Evolutionary conservation across 2,888 invertebrate species (phyloP).

Genomic region (Athripsodes cinereus): DNA sequence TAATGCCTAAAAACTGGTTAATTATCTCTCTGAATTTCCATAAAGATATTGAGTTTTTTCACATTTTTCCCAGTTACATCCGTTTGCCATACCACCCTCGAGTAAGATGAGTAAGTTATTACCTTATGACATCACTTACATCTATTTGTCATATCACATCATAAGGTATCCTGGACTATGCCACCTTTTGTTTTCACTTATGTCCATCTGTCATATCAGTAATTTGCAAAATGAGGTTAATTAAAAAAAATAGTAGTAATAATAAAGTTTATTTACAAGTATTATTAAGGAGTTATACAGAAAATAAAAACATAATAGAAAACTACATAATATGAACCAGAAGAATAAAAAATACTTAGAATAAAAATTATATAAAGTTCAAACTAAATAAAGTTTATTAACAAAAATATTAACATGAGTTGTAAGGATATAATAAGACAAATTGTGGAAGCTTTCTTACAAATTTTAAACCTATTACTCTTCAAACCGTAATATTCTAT

Average conservation of each 20-base stretch:
- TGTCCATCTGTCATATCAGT: not conserved
- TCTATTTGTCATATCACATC: not conserved
- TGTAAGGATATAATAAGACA: not conserved
- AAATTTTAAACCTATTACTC: not conserved
- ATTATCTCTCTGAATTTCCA: not conserved
- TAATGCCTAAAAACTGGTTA: not conserved
- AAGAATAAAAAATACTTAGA: not conserved
- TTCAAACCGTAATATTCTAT: not conserved
- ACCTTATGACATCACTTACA: not conserved
- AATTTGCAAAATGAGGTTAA: not conserved
- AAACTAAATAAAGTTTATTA: not conserved
- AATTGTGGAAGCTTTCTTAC: not conserved
- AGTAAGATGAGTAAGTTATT: not conserved
- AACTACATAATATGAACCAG: not conserved
- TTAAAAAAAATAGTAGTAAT: not conserved
- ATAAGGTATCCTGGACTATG: not conserved
- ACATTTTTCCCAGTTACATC: not conserved
- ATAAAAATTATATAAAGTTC: not conserved
- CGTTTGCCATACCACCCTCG: not conserved
- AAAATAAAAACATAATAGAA: not conserved
- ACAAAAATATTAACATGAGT: too few relatives aligned
- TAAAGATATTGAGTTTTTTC: not conserved
- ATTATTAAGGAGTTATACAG: not conserved
- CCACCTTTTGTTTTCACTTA: not conserved
- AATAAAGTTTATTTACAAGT: not conserved